phyloP scores from a whole-genome alignment of 2,797 vertebrate species.

The Brotula barbata region DNA sequence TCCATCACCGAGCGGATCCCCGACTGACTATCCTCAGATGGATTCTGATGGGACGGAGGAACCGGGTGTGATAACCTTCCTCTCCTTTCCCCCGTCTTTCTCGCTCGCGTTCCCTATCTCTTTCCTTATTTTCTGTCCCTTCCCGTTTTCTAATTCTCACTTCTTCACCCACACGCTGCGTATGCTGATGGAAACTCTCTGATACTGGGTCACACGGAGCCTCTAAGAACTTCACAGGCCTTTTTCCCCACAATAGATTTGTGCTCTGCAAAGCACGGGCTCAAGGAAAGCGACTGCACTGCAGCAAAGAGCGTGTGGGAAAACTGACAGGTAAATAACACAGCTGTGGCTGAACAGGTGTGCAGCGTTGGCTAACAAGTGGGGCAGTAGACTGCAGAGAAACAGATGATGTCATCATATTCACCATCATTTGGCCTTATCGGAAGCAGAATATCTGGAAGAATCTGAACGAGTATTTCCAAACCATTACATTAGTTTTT shows the following conservation, averaged over 20 bases:
- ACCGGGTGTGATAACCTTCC: conserved; percentile 42
- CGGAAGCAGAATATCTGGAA: too few relatives aligned
- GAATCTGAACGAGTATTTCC: too few relatives aligned
- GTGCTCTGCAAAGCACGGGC: conserved; percentile 29
- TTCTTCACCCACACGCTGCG: neutral
- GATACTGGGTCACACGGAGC: conserved; percentile 31
- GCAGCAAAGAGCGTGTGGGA: conserved; percentile 23
- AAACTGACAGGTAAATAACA: conserved; percentile 33
- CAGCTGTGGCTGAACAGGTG: conserved; percentile 18
- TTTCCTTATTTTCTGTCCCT: conserved; percentile 24
- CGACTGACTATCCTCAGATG: conserved; percentile 35
- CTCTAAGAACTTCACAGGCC: conserved; percentile 39
- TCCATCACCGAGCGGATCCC: conserved; percentile 24
- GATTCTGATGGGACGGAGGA: conserved; percentile 33
- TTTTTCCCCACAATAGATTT: conserved; percentile 33
- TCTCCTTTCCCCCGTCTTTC: conserved; percentile 17
- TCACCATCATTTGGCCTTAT: too few relatives aligned
- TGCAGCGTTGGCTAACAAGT: conserved; percentile 1
- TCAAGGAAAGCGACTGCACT: conserved; percentile 11
- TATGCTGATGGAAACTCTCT: conserved; percentile 39
- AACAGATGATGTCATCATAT: neutral
- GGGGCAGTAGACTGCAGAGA: neutral
- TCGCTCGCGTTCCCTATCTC: conserved; percentile 24
- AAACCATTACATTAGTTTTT: too few relatives aligned
- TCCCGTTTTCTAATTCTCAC: conserved; percentile 30